These are phyloP conservation scores for Spheniscus mendiculus DNA, from an alignment of 2,113 vertebrate genomes.

Conservation along the genomic window DNA sequence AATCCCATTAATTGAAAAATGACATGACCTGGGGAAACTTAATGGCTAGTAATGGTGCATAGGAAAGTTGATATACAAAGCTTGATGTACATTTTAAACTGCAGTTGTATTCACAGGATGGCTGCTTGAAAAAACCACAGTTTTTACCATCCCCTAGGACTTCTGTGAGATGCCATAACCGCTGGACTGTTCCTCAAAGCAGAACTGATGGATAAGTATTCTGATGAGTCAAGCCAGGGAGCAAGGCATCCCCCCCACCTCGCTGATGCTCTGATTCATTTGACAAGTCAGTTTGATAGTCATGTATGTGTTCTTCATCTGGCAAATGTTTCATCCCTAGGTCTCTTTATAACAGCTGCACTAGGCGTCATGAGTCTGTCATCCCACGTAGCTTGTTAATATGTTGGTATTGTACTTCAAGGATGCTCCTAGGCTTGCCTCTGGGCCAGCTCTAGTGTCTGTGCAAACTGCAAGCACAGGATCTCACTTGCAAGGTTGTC, in stretches of 20 bases:
- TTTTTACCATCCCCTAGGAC: background rate
- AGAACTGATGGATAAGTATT: background rate
- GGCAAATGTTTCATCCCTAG: background rate
- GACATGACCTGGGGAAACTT: background rate
- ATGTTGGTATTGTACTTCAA: background rate
- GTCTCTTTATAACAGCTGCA: background rate
- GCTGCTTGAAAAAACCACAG: background rate
- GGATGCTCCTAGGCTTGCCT: background rate
- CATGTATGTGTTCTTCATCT: background rate
- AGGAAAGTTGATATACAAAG: background rate
- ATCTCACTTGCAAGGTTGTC: background rate
- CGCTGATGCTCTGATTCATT: background rate
- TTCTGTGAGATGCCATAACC: too few species aligned
- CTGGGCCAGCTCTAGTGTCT: background rate
- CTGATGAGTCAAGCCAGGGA: background rate
- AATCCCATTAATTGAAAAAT: constrained; percentile 16
- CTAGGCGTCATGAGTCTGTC: background rate
- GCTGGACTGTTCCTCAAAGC: background rate
- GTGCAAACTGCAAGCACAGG: background rate
- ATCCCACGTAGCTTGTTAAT: background rate
- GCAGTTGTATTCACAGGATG: background rate
- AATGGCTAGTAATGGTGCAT: background rate
- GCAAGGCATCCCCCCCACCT: background rate
- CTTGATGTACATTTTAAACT: background rate
- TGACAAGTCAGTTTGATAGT: background rate